Evolutionary conservation across 2,888 invertebrate species (phyloP), one percentile per base, ranked within the genome.

Genomic region (Drosophila tripunctata): DNA sequence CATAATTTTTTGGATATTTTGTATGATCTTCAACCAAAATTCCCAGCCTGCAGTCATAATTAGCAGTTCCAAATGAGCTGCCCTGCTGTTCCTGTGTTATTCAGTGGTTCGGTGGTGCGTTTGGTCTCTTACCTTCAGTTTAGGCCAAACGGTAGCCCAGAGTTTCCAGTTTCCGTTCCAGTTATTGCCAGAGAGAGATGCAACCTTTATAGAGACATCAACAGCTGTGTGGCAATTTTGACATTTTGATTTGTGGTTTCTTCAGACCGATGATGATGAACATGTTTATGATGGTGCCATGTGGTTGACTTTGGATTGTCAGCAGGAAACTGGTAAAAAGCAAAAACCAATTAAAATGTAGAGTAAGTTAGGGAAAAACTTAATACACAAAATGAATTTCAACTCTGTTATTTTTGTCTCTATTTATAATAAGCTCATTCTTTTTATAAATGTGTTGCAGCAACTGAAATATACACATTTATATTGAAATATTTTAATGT

Each of bases 231-330:
- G 51, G 65, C 55, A 69, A 35, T 85, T 81, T 77, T 73, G 81
- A 75, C 79, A 76, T 70, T 84, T 87, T 85, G 82, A 81, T 82
- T 83, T 87, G 83, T 87, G 87, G 78, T 71, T 66, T 36, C 38
- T 38, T 40, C 19, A 15, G 17, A 19, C 15, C 31, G 43, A 27
- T 58, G 63, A 75, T 67, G 63, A 75, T 68, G 68, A 76, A 72
- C 75, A 65, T 64, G 80, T 77, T 75, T 60, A 41, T 47, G 55
- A 55, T 38, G 58, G 27, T 44, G 65, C 33, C 67, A 75, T 71
- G 58, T 71, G 76, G 55, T n/a, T 33, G 47, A 48, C 4, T 22
- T 14, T 19, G 33, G 40, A 55, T 19, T 51, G 7, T n/a, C n/a
- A n/a, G n/a, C 27, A 27, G 27, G 3, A 47, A 15, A 30, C 24